phyloP scores from a whole-genome alignment of 2,113 vertebrate species.

The Ochotona curzoniae region DNA sequence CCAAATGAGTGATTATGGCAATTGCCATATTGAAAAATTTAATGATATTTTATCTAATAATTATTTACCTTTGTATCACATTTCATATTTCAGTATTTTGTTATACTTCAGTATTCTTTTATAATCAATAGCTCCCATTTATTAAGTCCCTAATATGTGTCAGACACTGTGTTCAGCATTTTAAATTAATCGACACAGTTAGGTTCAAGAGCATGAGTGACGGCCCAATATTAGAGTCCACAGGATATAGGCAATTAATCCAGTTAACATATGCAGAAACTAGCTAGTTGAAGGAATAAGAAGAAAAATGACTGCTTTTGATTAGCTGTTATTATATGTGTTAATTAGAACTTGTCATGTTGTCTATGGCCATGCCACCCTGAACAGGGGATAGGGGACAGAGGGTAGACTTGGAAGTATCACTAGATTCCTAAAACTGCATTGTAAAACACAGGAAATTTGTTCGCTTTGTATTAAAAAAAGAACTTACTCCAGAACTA shows the following conservation, averaged over 20 bases:
- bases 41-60: constrained; percentile 2
- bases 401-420: too few species aligned
- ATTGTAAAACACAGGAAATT: too few species aligned
- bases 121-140: neutral
- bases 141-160: neutral
- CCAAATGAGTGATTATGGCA: neutral
- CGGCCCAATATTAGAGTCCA: neutral
- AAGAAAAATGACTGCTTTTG: neutral
- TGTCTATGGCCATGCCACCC: too few species aligned
- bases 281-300: neutral
- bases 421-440: too few species aligned
- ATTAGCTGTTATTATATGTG: neutral
- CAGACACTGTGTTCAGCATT: neutral
- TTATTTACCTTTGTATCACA: neutral
- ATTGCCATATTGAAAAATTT: too few species aligned
- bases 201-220: neutral
- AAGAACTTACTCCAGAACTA: neutral
- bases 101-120: neutral
- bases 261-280: neutral
- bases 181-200: neutral
- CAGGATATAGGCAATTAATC: neutral
- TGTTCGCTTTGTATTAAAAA: too few species aligned
- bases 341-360: neutral
- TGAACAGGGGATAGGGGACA: too few species aligned
- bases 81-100: neutral